Base-by-base conservation (phyloP, 2,113 vertebrate species). In the Hydropotes inermis region DNA sequence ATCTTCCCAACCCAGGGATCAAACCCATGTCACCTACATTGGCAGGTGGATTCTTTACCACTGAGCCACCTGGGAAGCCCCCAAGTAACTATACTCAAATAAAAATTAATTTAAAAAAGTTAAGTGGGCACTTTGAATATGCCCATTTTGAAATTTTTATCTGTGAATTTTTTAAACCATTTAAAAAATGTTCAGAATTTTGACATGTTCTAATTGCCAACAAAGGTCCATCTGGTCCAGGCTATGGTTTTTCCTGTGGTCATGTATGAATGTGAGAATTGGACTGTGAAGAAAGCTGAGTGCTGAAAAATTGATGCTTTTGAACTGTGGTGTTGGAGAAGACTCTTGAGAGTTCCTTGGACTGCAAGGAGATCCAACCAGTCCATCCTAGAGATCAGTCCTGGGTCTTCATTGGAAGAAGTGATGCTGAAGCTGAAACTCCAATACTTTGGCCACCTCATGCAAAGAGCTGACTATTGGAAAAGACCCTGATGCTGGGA, bases 151-250 rank as follows among this genome's bases (percentile, higher is more conserved):
- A 7, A 95, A 36, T 3, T 52, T 88, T 82, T 67, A 89, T 23
- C 15, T 96, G 13, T 79, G 52, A 79, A 58, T 43, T 87, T 96
- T 25, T 88, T 57, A 39, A 96, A 64, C 11, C 6, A 10, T 64
- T 96, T 83, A 17, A 82, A 95, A 81, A 11, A 7, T 85, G 9
- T 76, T 95, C 23, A 74, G 89, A 57, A 52, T 60, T 93, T 87
- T 67, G 55, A 36, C 1, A 2, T 93, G 7, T 94, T 94, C 12
- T 78, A 17, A 61, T 61, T 61, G 60, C 0, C 1, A 14, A 61
- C 28, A 15, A 61, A 61, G 14, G 6, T 33, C 30, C 1, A 0
- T 33, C 30, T 61, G 7, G 60, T 60, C 14, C 33, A 61, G 14
- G 60, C 60, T 61, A 33, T 61, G 28, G 30, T 61, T 61, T 61